Percentiles rank a stretch among this genome's conserved stretches.
Evolutionary conservation across 2,888 invertebrate genomes (phyloP).

Genomic region (Lasioglossum figueresi): DNA sequence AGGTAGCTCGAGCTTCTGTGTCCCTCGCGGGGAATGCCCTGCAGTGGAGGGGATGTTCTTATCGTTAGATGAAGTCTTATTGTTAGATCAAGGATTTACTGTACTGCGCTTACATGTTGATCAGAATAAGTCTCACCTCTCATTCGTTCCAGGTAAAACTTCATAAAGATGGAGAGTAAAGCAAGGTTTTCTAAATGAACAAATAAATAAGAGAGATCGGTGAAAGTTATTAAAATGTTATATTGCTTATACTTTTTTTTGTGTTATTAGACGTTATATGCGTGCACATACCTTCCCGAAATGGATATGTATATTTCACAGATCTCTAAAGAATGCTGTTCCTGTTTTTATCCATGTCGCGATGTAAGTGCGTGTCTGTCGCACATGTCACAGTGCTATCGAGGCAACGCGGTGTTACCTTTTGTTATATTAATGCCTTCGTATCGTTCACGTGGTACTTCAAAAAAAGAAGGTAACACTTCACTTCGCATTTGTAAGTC

Average conservation of each 20-base stretch:
- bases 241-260: neutral
- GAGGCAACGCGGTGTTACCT: slow-evolving; percentile 36
- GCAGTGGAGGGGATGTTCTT: no score
- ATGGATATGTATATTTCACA: slow-evolving; percentile 4
- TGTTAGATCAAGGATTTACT: no score
- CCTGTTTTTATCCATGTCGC: slow-evolving; percentile 3
- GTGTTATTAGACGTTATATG: slow-evolving; percentile 6
- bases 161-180: neutral
- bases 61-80: no score
- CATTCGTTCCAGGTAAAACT: neutral
- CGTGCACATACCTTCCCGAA: slow-evolving; percentile 16
- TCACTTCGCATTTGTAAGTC: slow-evolving; percentile 61
- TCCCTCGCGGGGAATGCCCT: no score
- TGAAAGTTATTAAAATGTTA: slow-evolving; percentile 1
- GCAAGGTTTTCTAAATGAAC: neutral
- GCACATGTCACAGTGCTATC: slow-evolving; percentile 57
- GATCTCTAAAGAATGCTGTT: neutral
- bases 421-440: slow-evolving; percentile 56
- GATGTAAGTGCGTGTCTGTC: slow-evolving; percentile 20
- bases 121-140: neutral
- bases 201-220: neutral
- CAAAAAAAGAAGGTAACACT: slow-evolving; percentile 61
- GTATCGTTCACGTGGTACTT: slow-evolving; percentile 45
- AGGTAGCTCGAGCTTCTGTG: no score
- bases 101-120: neutral